These are phyloP conservation scores for Entelurus aequoreus DNA, from an alignment of 2,113 vertebrate genomes.

Conservation along the genomic window DNA sequence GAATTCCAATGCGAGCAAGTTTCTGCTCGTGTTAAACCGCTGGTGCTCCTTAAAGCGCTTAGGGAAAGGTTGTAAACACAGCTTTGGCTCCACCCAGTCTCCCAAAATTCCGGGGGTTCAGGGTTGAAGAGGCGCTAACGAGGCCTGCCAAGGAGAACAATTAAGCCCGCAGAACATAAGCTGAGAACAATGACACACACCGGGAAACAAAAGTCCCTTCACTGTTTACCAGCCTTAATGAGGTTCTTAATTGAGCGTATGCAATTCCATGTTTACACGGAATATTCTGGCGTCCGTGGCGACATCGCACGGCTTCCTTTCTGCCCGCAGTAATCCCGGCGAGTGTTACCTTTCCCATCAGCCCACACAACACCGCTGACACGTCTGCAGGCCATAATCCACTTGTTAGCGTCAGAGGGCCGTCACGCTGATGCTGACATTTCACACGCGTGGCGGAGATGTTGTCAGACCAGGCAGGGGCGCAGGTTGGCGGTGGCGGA, in stretches of 20 bases:
- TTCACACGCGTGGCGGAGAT: constrained; percentile 33
- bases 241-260: constrained; percentile 56
- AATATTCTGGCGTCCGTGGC: constrained; percentile 30
- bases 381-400: constrained; percentile 19
- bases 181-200: constrained; percentile 39
- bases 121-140: constrained; percentile 32
- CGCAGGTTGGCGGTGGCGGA: constrained; percentile 20
- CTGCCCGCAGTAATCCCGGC: constrained; percentile 13
- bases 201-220: constrained; percentile 49
- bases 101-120: constrained; percentile 29
- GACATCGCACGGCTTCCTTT: constrained; percentile 14
- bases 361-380: constrained; percentile 8
- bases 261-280: constrained; percentile 48
- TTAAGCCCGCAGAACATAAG: constrained; percentile 43
- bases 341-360: background rate
- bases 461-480: constrained; percentile 27
- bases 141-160: constrained; percentile 36
- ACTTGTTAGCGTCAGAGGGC: constrained; percentile 13
- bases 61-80: constrained; percentile 7
- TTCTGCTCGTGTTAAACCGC: background rate
- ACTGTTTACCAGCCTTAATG: constrained; percentile 50
- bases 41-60: background rate
- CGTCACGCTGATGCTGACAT: constrained; percentile 37
- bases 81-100: constrained; percentile 27
- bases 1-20: background rate